A percentile compares a stretch with the other conserved stretches of the same genome.
Evolutionary conservation across 2,113 vertebrate genomes (phyloP).

Genomic region (Sinocyclocheilus grahami): DNA sequence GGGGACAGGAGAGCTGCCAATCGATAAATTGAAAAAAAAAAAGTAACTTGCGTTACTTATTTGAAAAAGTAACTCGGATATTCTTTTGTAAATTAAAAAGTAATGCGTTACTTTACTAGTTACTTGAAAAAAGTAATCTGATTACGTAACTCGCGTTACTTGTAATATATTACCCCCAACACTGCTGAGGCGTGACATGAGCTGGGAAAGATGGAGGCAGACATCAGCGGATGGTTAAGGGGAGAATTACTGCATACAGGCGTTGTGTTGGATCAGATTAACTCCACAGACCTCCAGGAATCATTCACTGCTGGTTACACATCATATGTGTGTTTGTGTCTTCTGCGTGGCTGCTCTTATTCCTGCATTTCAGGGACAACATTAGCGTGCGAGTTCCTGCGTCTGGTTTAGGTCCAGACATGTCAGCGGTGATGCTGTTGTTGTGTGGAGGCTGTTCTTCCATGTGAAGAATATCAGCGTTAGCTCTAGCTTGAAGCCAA

Average conservation of each 20-base stretch:
- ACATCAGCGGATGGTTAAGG: background rate
- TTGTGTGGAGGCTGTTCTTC: background rate
- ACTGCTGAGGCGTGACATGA: slow-evolving; percentile 2
- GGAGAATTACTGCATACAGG: background rate
- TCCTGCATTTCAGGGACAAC: background rate
- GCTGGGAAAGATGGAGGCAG: background rate
- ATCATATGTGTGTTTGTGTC: background rate
- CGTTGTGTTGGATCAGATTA: background rate
- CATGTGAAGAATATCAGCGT: background rate
- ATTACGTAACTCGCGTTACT: too few species aligned
- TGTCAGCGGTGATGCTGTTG: background rate
- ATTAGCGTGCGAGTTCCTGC: background rate
- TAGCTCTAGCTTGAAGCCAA: background rate
- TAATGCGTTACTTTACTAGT: too few species aligned
- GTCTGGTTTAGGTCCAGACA: background rate
- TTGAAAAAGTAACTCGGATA: too few species aligned
- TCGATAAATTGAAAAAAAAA: too few species aligned
- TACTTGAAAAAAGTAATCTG: too few species aligned
- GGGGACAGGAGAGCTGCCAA: too few species aligned
- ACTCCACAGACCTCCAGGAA: background rate
- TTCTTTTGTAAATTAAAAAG: too few species aligned
- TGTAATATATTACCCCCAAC: too few species aligned
- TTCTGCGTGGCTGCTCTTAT: background rate
- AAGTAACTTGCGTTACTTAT: too few species aligned
- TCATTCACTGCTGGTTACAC: slow-evolving; percentile 11